phyloP scores from a whole-genome alignment of 2,888 invertebrate genomes.

The Tachina grossa region DNA sequence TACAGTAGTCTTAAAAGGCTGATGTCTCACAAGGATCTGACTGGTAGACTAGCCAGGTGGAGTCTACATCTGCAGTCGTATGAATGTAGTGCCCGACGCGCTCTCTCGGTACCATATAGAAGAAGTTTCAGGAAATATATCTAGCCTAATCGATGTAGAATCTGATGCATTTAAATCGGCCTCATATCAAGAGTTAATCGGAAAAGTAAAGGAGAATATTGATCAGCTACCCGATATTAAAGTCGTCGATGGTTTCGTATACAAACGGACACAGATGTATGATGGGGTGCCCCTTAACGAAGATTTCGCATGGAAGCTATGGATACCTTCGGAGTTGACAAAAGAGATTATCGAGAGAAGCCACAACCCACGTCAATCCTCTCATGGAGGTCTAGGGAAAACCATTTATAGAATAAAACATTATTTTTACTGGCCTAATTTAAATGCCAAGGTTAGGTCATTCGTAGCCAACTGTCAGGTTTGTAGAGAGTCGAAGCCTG shows the following conservation, averaged over 20 bases:
- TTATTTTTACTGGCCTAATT: no score
- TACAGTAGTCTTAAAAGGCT: no score
- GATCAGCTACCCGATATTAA: no score
- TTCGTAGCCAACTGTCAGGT: no score
- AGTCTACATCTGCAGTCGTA: not conserved
- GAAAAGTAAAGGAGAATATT: no score
- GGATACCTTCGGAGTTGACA: not conserved
- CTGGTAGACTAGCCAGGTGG: slow-evolving; percentile 1
- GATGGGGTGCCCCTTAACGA: not conserved
- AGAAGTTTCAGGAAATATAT: not conserved
- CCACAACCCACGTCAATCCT: not conserved
- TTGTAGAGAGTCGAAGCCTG: no score
- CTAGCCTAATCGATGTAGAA: not conserved
- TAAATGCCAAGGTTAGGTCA: no score
- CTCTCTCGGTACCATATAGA: not conserved
- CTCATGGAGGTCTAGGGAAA: not conserved
- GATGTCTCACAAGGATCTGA: not conserved
- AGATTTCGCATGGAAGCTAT: not conserved
- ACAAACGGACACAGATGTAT: not conserved
- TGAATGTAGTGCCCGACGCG: no score
- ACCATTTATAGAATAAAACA: no score
- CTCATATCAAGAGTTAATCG: no score
- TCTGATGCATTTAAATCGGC: not conserved
- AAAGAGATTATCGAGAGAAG: not conserved
- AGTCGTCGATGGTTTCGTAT: no score